A percentile compares a stretch with the other conserved stretches of the same genome.
Evolutionary conservation across 2,797 vertebrate genomes (phyloP).

Genomic region (Buceros bicornis): DNA sequence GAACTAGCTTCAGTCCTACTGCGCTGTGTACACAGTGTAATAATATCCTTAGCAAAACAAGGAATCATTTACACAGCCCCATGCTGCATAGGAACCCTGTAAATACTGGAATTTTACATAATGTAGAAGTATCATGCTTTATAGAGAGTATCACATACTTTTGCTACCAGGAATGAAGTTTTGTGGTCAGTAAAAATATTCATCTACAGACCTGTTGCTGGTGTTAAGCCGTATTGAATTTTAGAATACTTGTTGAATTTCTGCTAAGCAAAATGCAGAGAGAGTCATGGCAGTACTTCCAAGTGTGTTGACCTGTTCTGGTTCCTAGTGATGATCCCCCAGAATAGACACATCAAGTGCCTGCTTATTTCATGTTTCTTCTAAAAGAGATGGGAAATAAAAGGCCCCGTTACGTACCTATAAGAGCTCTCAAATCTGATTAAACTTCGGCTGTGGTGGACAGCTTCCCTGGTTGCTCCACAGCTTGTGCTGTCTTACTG

Average conservation of each 20-base stretch:
- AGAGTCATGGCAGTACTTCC: not conserved
- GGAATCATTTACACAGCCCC: conserved; percentile 7
- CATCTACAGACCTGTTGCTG: not conserved
- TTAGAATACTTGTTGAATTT: not conserved
- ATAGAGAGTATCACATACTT: not conserved
- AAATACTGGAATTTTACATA: conserved; percentile 49
- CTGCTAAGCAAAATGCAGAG: not conserved
- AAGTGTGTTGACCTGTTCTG: not conserved
- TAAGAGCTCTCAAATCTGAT: not conserved
- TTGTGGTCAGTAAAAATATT: conserved; percentile 32
- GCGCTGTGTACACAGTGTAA: conserved; percentile 15
- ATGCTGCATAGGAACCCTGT: conserved; percentile 24
- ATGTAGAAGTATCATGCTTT: not conserved
- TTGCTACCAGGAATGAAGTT: conserved; percentile 15
- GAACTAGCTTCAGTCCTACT: conserved; percentile 7
- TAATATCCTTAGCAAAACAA: conserved; percentile 65
- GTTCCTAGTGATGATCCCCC: not conserved
- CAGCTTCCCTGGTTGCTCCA: not conserved
- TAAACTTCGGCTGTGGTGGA: not conserved
- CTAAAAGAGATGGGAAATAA: not conserved
- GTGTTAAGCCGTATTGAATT: not conserved
- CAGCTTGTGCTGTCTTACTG: not conserved
- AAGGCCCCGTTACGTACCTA: not conserved
- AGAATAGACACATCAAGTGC: fast-evolving
- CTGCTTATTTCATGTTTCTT: not conserved